A percentile compares a stretch with the other conserved stretches of the same genome.
Evolutionary conservation across 2,113 vertebrate species (phyloP).

Genomic region (Cheirogaleus medius): DNA sequence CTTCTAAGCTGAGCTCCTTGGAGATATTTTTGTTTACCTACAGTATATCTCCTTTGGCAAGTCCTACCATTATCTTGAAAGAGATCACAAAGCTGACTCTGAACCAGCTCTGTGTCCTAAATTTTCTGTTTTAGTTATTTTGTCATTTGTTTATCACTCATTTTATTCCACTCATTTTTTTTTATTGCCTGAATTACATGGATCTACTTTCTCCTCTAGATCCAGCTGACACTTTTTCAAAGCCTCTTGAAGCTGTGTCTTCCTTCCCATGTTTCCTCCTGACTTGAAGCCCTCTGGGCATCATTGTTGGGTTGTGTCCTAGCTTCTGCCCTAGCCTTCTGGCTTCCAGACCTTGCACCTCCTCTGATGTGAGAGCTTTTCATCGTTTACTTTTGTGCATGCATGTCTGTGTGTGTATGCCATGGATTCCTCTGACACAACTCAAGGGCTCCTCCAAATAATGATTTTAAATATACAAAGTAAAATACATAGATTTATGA

Average conservation of each 20-base stretch:
- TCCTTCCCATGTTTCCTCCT: neutral
- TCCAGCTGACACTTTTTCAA: neutral
- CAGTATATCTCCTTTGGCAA: neutral
- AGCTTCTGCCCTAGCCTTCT: neutral
- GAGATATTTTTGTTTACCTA: neutral
- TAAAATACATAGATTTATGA: neutral
- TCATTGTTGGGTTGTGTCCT: neutral
- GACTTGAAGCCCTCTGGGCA: neutral
- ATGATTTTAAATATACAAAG: neutral
- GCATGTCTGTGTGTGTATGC: too few relatives aligned
- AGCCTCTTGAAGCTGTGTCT: neutral
- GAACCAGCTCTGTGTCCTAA: too few relatives aligned
- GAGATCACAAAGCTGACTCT: neutral
- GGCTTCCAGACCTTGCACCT: neutral
- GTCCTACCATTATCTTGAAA: neutral
- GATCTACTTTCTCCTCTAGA: neutral
- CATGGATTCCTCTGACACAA: neutral
- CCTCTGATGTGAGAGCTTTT: neutral
- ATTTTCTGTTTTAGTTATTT: neutral
- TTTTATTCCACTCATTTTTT: neutral
- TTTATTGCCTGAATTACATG: neutral
- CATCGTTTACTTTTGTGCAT: fast-evolving
- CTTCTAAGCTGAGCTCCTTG: neutral
- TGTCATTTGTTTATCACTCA: neutral
- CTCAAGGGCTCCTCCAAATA: neutral